Conservation (phyloP, 1,140 invertebrate genomes). For the Pomacea maculata region DNA sequence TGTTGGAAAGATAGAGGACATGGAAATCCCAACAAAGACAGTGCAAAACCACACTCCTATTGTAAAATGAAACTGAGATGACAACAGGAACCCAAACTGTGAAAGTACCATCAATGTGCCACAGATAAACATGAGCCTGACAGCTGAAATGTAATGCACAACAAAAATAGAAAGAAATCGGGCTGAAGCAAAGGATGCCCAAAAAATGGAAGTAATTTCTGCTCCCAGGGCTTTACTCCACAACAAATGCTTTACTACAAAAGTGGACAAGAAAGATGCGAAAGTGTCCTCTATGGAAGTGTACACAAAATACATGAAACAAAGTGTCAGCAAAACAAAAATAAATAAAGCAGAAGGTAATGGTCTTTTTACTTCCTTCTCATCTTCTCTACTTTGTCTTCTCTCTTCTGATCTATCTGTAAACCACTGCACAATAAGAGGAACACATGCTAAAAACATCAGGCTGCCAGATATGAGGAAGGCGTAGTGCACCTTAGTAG, state of each 20-base stretch:
- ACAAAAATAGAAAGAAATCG: slow-evolving; percentile 38
- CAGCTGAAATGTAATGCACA: slow-evolving; percentile 23
- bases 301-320: slow-evolving; percentile 32
- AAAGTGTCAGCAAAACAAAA: slow-evolving; percentile 18
- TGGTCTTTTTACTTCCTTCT: slow-evolving; percentile 18
- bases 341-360: slow-evolving; percentile 10
- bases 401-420: slow-evolving; percentile 8
- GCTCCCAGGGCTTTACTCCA: slow-evolving; percentile 35
- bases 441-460: slow-evolving; percentile 15
- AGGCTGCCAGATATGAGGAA: slow-evolving; percentile 23
- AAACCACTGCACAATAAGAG: slow-evolving; percentile 17
- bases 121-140: slow-evolving; percentile 24
- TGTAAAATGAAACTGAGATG: not conserved
- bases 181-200: slow-evolving; percentile 32
- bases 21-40: slow-evolving; percentile 27
- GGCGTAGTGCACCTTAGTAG: slow-evolving; percentile 22
- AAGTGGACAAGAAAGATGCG: slow-evolving; percentile 36
- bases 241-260: slow-evolving; percentile 34
- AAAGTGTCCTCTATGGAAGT: slow-evolving; percentile 44
- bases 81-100: slow-evolving; percentile 24
- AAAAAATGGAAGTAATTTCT: slow-evolving; percentile 28
- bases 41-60: slow-evolving; percentile 28
- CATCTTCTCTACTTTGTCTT: not conserved
- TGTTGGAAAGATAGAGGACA: slow-evolving; percentile 37
- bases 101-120: slow-evolving; percentile 11